phyloP scores from a whole-genome alignment of 2,888 invertebrate species.

The Tetranychus piercei region DNA sequence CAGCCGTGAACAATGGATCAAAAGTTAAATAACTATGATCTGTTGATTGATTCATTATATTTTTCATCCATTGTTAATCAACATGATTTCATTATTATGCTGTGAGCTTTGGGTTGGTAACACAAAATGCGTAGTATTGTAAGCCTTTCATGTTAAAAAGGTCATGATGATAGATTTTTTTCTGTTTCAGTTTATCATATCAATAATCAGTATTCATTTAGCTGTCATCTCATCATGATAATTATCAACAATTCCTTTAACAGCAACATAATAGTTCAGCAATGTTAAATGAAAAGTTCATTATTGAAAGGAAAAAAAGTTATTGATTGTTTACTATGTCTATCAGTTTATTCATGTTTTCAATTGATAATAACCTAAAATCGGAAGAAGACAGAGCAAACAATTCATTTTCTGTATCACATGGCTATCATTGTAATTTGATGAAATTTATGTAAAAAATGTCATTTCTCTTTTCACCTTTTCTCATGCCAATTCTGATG shows the following conservation, averaged over 20 bases:
- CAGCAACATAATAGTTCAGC: background rate
- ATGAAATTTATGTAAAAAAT: no score
- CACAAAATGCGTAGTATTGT: background rate
- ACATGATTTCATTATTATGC: background rate
- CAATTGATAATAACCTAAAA: no score
- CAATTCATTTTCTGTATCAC: no score
- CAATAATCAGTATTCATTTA: background rate
- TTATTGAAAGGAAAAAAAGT: background rate
- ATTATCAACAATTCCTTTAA: background rate
- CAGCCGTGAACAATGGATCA: background rate
- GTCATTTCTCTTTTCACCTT: no score
- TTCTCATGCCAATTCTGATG: no score
- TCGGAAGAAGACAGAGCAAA: no score
- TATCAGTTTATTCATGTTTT: no score
- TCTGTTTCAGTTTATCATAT: background rate
- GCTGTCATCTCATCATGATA: background rate
- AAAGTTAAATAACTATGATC: background rate
- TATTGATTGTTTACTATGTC: background rate
- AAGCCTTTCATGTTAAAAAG: background rate
- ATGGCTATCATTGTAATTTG: no score
- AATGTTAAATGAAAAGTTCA: background rate
- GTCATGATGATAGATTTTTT: background rate
- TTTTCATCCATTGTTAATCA: background rate
- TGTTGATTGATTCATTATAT: background rate
- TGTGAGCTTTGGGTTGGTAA: background rate